Evolutionary conservation across 2,797 vertebrate genomes (phyloP).

Genomic region (Falco novaeseelandiae): DNA sequence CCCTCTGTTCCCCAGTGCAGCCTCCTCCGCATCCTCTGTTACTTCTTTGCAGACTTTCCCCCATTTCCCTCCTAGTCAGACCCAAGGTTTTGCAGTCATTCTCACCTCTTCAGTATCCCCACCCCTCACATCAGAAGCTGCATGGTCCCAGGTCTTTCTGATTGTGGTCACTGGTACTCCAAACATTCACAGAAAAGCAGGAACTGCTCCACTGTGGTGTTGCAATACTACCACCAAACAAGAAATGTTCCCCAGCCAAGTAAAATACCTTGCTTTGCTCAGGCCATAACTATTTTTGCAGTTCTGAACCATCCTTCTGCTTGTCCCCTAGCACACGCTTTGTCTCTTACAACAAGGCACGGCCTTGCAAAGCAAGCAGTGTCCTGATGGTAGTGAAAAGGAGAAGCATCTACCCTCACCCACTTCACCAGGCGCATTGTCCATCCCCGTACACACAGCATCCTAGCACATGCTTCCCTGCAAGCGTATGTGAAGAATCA

Average conservation of each 20-base stretch:
- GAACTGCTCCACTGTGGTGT: neutral
- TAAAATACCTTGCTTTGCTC: neutral
- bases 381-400: neutral
- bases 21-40: neutral
- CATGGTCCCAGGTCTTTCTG: neutral
- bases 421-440: neutral
- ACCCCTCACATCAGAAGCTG: neutral
- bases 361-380: neutral
- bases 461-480: accelerated
- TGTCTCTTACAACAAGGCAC: neutral
- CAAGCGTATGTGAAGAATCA: neutral
- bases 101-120: neutral
- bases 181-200: neutral
- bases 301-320: too few species aligned
- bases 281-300: neutral
- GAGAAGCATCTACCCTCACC: neutral
- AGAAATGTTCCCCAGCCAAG: neutral
- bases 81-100: neutral
- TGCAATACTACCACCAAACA: neutral
- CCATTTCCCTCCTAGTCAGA: neutral
- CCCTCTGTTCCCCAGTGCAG: neutral
- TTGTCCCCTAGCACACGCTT: accelerated
- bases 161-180: neutral
- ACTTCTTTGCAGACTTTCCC: neutral
- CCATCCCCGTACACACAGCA: neutral